Percentiles rank a stretch among this genome's conserved stretches.
phyloP scores from a whole-genome alignment of 2,888 invertebrate genomes.

The Ophion costatus region DNA sequence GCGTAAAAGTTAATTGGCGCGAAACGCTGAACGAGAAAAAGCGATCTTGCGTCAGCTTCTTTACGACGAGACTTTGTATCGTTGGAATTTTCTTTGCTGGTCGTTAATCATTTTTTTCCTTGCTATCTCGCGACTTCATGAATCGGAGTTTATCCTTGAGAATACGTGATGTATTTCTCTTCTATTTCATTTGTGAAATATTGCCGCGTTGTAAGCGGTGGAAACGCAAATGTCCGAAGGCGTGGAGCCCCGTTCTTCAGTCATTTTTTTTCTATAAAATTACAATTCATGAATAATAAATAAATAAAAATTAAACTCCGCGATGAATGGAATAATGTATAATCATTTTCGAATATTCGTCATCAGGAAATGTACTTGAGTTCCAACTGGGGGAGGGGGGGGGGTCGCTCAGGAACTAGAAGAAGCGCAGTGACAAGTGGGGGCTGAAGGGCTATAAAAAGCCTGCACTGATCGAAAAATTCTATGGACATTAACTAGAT shows the following conservation, averaged over 20 bases:
- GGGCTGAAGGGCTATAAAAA: no score
- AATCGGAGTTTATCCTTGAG: conserved; percentile 33
- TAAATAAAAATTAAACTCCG: neutral
- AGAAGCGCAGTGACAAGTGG: neutral
- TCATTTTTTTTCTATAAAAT: neutral
- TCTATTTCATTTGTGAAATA: neutral
- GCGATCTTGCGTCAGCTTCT: conserved; percentile 34
- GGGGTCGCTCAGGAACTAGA: neutral
- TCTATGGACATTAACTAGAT: no score
- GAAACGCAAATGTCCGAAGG: neutral
- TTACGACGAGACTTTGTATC: conserved; percentile 13
- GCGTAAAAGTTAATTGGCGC: conserved; percentile 43
- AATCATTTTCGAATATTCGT: neutral
- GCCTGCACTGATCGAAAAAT: no score
- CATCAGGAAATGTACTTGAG: neutral
- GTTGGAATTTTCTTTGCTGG: conserved; percentile 35
- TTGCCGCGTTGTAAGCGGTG: neutral
- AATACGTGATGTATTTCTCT: conserved; percentile 1
- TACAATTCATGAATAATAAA: neutral
- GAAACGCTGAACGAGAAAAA: conserved; percentile 38
- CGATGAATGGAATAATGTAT: neutral
- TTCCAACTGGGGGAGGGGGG: neutral
- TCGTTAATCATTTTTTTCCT: conserved; percentile 33
- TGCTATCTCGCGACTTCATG: conserved; percentile 13
- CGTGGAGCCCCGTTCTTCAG: neutral